Percentiles rank a stretch among this genome's conserved stretches.
Conservation (phyloP, 1,140 invertebrate genomes). For the Drosophila ercepeae region DNA sequence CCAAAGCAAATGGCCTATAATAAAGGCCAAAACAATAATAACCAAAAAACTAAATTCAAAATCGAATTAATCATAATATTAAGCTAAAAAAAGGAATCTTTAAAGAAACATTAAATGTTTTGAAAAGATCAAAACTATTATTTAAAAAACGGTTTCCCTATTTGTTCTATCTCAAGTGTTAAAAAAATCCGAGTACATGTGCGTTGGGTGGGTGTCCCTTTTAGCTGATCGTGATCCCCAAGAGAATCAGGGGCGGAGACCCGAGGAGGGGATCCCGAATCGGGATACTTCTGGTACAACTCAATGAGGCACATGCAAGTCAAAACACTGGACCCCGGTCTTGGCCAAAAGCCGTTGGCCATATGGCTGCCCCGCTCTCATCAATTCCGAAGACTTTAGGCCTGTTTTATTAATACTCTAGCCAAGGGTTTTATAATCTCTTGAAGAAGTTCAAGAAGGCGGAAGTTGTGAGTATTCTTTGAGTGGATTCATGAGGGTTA, state of each 20-base stretch:
- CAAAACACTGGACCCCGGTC: slow-evolving; percentile 30
- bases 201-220: slow-evolving; percentile 66
- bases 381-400: slow-evolving; percentile 34
- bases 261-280: too few relatives aligned
- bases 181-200: slow-evolving; percentile 24
- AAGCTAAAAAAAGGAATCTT: too few relatives aligned
- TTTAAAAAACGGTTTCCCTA: too few relatives aligned
- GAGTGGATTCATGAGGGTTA: too few relatives aligned
- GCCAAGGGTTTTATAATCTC: neutral
- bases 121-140: too few relatives aligned
- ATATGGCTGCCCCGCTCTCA: slow-evolving; percentile 35
- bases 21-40: neutral
- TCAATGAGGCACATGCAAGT: slow-evolving; percentile 54
- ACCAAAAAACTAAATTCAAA: neutral
- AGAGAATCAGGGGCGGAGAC: neutral
- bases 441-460: too few relatives aligned
- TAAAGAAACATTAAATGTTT: too few relatives aligned
- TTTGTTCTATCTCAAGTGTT: slow-evolving; percentile 18
- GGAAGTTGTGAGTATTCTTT: too few relatives aligned
- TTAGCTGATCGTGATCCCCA: slow-evolving; percentile 43
- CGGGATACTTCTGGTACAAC: slow-evolving; percentile 12
- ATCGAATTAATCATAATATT: neutral
- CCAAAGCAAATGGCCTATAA: slow-evolving; percentile 41
- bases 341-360: slow-evolving; percentile 21
- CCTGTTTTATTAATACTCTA: slow-evolving; percentile 15